Conservation (phyloP, 2,113 vertebrate genomes). For the Menura novaehollandiae region DNA sequence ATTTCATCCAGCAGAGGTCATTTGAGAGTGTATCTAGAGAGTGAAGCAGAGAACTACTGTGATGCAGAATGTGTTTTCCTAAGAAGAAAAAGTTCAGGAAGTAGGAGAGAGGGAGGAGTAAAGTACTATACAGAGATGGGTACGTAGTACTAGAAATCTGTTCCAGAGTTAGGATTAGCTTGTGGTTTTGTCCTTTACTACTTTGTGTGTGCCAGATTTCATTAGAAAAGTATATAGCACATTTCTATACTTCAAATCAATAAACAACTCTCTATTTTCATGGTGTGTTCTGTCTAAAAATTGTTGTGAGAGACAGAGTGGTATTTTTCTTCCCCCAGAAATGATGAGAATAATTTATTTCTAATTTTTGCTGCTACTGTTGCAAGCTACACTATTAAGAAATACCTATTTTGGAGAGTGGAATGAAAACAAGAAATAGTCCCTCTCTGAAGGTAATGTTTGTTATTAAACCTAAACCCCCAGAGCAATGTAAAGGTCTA, state of each 20-base stretch:
- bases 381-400: background rate
- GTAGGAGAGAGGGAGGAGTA: background rate
- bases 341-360: background rate
- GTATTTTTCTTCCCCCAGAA: background rate
- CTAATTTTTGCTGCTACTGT: background rate
- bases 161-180: background rate
- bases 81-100: background rate
- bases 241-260: background rate
- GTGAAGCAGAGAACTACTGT: background rate
- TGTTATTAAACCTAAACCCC: background rate
- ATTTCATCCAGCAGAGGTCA: background rate
- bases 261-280: background rate
- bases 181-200: background rate
- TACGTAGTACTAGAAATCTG: background rate
- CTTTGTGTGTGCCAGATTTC: background rate
- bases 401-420: background rate
- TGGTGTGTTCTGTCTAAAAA: background rate
- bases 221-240: background rate
- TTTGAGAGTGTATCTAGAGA: background rate
- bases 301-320: background rate
- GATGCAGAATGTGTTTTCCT: background rate
- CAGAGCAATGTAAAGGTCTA: background rate
- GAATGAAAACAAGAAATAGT: constrained; percentile 26
- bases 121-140: background rate
- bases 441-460: background rate